A percentile compares a stretch with the other conserved stretches of the same genome.
Conservation (phyloP, 2,113 vertebrate species). For the Rhineura floridana region DNA sequence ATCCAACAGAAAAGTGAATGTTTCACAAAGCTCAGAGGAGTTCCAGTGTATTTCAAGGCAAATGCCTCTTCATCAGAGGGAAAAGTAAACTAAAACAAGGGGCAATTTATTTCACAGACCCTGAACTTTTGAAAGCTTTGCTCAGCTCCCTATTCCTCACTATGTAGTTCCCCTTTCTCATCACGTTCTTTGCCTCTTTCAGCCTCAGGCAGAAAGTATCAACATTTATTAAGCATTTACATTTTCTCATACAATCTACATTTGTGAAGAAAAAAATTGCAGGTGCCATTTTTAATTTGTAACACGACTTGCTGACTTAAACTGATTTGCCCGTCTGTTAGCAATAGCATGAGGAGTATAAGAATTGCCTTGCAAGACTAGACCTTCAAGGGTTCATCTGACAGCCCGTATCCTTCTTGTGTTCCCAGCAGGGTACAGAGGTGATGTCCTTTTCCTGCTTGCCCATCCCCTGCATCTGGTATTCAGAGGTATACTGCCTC, state of each 20-base stretch:
- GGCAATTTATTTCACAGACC: not conserved
- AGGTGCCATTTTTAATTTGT: not conserved
- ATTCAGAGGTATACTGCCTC: not conserved
- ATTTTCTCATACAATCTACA: not conserved
- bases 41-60: not conserved
- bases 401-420: not conserved
- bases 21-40: not conserved
- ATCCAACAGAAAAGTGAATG: too few relatives aligned
- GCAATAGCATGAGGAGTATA: not conserved
- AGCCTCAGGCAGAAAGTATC: not conserved
- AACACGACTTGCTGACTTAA: not conserved
- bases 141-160: not conserved
- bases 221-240: not conserved
- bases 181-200: not conserved
- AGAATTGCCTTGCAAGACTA: not conserved
- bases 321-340: not conserved
- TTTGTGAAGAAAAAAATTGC: not conserved
- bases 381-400: not conserved
- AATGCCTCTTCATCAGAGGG: not conserved
- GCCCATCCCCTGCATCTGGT: not conserved
- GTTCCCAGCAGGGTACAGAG: not conserved
- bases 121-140: too few relatives aligned
- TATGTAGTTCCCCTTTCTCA: not conserved
- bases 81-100: not conserved
- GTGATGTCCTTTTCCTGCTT: not conserved